Evolutionary conservation across 2,113 vertebrate genomes (phyloP).

Genomic region (Telmatochromis sp.): DNA sequence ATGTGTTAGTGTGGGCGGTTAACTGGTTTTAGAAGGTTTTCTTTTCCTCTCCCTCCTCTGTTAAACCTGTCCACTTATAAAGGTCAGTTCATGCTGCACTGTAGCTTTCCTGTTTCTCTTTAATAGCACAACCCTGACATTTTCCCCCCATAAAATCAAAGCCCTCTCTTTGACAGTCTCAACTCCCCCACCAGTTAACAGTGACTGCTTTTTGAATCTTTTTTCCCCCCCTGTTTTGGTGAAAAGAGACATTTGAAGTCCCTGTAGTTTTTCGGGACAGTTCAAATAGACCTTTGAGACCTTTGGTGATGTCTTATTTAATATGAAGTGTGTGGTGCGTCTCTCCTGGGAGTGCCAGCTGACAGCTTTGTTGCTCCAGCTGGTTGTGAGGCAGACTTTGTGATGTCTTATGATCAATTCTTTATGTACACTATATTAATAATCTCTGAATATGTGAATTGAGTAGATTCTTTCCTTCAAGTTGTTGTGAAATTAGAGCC

Average conservation of each 20-base stretch:
- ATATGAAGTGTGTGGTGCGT: not conserved
- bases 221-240: not conserved
- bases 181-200: constrained; percentile 6
- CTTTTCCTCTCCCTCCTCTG: not conserved
- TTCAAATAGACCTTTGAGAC: constrained; percentile 2
- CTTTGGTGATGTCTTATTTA: not conserved
- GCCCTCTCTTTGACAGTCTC: constrained; percentile 4
- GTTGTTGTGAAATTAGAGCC: not conserved
- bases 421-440: not conserved
- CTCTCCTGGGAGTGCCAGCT: not conserved
- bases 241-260: not conserved
- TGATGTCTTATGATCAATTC: not conserved
- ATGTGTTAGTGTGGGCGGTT: not conserved
- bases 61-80: constrained; percentile 12
- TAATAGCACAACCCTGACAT: not conserved
- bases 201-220: not conserved
- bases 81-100: constrained; percentile 17
- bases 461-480: not conserved
- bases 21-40: not conserved
- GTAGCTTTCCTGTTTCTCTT: not conserved
- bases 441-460: not conserved
- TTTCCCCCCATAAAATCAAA: not conserved
- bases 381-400: not conserved
- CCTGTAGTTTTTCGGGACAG: not conserved
- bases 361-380: not conserved